Evolutionary conservation across 1,140 invertebrate species (phyloP).

Genomic region (Arctopsyche grandis): DNA sequence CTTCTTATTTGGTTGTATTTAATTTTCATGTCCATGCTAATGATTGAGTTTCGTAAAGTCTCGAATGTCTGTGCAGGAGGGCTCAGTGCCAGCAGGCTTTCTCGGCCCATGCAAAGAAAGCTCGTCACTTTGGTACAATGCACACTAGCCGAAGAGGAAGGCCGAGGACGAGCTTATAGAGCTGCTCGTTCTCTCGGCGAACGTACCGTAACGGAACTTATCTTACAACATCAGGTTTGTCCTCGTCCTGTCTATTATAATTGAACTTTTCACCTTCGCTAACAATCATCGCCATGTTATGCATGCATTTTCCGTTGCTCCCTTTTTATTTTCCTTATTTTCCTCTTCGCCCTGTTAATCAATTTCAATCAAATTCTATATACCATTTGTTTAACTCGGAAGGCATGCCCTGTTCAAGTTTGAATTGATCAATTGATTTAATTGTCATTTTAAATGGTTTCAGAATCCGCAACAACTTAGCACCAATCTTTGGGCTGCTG

Average conservation of each 20-base stretch:
- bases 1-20: constrained; percentile 15
- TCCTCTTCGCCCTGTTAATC: too few species aligned
- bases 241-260: neutral
- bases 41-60: neutral
- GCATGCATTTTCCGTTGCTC: neutral
- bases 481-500: constrained; percentile 96
- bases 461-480: constrained; percentile 93
- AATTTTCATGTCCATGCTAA: neutral
- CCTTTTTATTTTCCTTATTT: neutral
- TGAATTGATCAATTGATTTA: too few species aligned
- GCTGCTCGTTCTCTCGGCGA: constrained; percentile 93
- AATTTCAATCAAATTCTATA: too few species aligned
- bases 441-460: too few species aligned
- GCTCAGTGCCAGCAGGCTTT: constrained; percentile 69
- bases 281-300: neutral
- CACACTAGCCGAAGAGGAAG: constrained; percentile 90
- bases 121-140: constrained; percentile 92
- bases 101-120: constrained; percentile 95
- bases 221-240: constrained; percentile 81
- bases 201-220: constrained; percentile 93
- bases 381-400: too few species aligned
- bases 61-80: constrained; percentile 8
- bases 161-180: constrained; percentile 80
- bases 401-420: too few species aligned
- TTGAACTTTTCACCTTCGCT: too few species aligned